Percentiles rank a stretch among this genome's conserved stretches.
These are phyloP conservation scores for Panagrolaimus sp. DNA, from an alignment of 1,140 invertebrate genomes.

Conservation along the genomic window DNA sequence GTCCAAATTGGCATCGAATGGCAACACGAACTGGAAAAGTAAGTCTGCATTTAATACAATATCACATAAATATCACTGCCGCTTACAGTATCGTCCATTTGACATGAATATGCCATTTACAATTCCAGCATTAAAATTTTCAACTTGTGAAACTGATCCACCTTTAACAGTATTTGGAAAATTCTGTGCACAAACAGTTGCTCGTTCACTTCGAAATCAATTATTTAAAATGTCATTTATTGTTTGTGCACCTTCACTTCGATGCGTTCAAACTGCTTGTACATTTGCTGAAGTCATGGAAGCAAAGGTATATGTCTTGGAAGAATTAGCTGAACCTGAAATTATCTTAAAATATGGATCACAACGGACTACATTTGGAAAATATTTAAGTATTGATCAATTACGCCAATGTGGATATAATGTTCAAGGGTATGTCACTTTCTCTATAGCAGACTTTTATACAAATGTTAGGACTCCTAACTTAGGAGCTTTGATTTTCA, in stretches of 20 bases:
- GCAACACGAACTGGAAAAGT: neutral
- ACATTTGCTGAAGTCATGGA: neutral
- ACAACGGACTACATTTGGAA: neutral
- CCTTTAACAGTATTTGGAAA: neutral
- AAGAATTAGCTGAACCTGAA: neutral
- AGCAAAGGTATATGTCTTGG: neutral
- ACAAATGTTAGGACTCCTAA: too few species aligned
- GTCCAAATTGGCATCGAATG: neutral
- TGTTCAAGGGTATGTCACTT: neutral
- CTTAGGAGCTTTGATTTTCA: too few species aligned
- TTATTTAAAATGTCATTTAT: neutral
- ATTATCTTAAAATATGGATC: neutral
- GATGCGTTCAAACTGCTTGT: neutral
- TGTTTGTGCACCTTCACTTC: neutral
- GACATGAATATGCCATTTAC: neutral
- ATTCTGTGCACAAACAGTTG: neutral
- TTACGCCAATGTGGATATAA: neutral
- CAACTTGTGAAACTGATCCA: neutral
- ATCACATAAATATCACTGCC: neutral
- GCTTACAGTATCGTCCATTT: conserved; percentile 1
- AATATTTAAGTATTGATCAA: neutral
- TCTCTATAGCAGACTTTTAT: too few species aligned
- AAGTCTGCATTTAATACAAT: neutral
- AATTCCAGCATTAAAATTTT: conserved; percentile 1
- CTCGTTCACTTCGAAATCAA: neutral